phyloP scores from a whole-genome alignment of 2,888 invertebrate genomes.

The Mylabris sibirica region DNA sequence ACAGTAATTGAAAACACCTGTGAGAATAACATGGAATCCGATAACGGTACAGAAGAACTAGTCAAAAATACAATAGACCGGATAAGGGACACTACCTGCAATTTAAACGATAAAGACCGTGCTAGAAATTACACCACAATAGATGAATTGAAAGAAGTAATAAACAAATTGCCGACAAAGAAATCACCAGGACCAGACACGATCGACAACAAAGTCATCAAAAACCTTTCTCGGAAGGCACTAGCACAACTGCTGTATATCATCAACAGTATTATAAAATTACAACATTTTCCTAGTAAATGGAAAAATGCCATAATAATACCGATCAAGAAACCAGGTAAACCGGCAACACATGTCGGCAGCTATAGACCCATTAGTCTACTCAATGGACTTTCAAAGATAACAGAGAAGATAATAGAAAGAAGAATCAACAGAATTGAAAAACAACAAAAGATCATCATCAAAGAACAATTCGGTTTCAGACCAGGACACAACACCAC shows the following conservation, averaged over 20 bases:
- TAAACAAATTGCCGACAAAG: not conserved
- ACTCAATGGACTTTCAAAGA: slow-evolving; percentile 15
- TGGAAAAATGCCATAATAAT: slow-evolving; percentile 6
- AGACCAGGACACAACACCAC: slow-evolving; percentile 10
- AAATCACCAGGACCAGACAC: not conserved
- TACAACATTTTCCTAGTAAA: not conserved
- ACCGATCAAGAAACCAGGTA: slow-evolving; percentile 7
- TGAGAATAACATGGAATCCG: slow-evolving; percentile 32
- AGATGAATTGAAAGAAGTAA: not conserved
- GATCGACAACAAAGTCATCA: not conserved
- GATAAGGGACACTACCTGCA: not conserved
- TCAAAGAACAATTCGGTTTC: slow-evolving; percentile 27
- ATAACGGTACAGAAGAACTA: not conserved
- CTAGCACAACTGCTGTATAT: not conserved
- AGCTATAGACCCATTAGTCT: slow-evolving; percentile 28
- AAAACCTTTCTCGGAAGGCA: not conserved
- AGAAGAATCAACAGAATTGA: not conserved
- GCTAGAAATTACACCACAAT: not conserved
- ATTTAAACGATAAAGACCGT: not conserved
- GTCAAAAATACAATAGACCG: not conserved
- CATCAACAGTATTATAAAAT: not conserved
- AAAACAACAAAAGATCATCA: slow-evolving; percentile 9
- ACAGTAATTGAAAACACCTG: not conserved
- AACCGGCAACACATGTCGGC: not conserved
- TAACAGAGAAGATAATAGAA: slow-evolving; percentile 17